These are phyloP conservation scores for Dryomyza anilis DNA, from an alignment of 2,888 invertebrate species.

Conservation along the genomic window DNA sequence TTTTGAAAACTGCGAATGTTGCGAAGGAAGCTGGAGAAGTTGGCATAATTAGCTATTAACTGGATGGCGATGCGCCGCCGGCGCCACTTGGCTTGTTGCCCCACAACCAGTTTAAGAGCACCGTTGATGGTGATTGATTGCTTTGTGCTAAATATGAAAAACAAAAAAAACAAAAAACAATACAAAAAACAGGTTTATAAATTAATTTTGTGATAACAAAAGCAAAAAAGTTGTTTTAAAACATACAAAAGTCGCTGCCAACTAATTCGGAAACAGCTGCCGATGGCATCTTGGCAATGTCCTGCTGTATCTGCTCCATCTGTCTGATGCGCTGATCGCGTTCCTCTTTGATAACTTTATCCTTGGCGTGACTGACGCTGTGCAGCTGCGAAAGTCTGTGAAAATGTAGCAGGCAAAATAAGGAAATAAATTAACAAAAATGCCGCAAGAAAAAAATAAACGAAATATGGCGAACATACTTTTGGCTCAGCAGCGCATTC, in stretches of 20 bases:
- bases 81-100: constrained; percentile 63
- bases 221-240: no score
- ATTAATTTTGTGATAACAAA: neutral
- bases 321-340: constrained; percentile 77
- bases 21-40: neutral
- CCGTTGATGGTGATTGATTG: constrained; percentile 79
- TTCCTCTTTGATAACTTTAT: constrained; percentile 76
- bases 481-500: constrained; percentile 52
- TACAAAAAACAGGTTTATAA: no score
- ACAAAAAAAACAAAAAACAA: constrained; percentile 9
- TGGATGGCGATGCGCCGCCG: constrained; percentile 4
- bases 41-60: constrained; percentile 18
- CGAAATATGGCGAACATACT: constrained; percentile 41
- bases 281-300: constrained; percentile 73
- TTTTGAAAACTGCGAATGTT: neutral
- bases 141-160: constrained; percentile 81
- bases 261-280: constrained; percentile 75
- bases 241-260: constrained; percentile 78
- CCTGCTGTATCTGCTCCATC: constrained; percentile 75
- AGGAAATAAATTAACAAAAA: no score
- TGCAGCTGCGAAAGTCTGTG: constrained; percentile 69
- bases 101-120: constrained; percentile 81
- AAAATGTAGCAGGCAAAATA: neutral
- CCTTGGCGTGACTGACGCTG: constrained; percentile 74
- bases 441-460: neutral